phyloP scores from a whole-genome alignment of 2,797 vertebrate genomes.

The Anniella stebbinsi region DNA sequence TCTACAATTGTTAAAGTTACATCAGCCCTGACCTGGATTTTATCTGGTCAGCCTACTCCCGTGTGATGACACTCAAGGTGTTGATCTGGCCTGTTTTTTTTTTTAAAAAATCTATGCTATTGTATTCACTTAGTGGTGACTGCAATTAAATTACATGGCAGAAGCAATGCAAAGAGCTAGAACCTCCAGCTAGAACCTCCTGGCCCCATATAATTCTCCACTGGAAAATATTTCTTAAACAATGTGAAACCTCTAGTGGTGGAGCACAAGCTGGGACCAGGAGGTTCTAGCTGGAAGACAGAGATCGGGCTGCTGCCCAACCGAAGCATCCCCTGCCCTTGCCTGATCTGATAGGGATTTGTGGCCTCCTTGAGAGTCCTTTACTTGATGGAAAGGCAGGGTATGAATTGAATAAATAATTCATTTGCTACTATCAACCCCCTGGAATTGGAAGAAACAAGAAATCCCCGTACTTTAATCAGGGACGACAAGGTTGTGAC shows the following conservation, averaged over 20 bases:
- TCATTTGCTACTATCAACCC: background rate
- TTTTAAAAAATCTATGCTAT: too few species aligned
- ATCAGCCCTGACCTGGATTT: too few species aligned
- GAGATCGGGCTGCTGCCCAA: background rate
- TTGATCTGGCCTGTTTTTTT: background rate
- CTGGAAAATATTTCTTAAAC: conserved; percentile 57
- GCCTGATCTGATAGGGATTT: background rate
- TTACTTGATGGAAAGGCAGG: too few species aligned
- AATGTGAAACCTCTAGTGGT: background rate
- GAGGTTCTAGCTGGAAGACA: background rate
- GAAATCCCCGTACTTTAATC: background rate
- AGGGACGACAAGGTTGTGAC: background rate
- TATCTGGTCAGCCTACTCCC: too few species aligned
- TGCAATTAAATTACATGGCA: conserved; percentile 45
- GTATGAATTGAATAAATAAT: too few species aligned
- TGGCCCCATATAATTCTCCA: conserved; percentile 26
- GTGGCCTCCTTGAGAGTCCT: background rate
- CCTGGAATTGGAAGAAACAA: background rate
- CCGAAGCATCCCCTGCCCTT: background rate
- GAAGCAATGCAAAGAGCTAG: conserved; percentile 10
- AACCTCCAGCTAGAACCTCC: background rate
- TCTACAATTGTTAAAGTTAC: too few species aligned
- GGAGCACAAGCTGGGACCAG: background rate
- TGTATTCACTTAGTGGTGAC: background rate
- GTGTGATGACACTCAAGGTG: too few species aligned